Evolutionary conservation across 2,797 vertebrate species (phyloP).

Genomic region (Pseudotriccus pelzelni): DNA sequence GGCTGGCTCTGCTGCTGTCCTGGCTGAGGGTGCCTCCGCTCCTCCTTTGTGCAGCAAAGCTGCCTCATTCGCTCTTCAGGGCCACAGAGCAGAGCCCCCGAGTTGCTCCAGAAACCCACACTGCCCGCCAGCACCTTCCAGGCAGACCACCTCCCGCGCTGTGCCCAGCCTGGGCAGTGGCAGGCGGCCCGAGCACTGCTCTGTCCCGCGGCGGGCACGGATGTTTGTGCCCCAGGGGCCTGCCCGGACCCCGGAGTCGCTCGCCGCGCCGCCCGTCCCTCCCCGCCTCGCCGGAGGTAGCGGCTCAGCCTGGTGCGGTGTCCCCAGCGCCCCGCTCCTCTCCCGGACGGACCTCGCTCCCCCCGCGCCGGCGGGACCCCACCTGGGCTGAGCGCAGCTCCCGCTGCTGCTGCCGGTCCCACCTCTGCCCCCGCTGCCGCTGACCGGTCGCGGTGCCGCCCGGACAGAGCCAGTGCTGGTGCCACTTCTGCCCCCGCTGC

Average conservation of each 20-base stretch:
- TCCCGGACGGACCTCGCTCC: not conserved
- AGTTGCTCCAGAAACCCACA: not conserved
- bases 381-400: not conserved
- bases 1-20: too few species aligned
- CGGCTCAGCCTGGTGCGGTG: not conserved
- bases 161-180: not conserved
- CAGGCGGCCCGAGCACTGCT: not conserved
- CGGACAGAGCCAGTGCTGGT: not conserved
- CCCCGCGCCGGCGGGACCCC: too few species aligned
- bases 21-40: too few species aligned
- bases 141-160: too few species aligned
- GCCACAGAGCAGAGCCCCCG: too few species aligned
- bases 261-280: not conserved
- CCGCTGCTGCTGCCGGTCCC: not conserved
- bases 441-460: not conserved
- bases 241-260: too few species aligned
- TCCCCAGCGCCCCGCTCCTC: not conserved
- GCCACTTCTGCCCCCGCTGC: not conserved
- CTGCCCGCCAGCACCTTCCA: not conserved
- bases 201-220: fast-evolving
- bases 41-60: fast-evolving
- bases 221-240: too few species aligned
- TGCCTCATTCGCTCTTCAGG: not conserved
- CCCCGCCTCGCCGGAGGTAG: too few species aligned
- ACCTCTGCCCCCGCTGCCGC: too few species aligned